phyloP scores from a whole-genome alignment of 2,888 invertebrate species.

The Pristionchus entomophagus region DNA sequence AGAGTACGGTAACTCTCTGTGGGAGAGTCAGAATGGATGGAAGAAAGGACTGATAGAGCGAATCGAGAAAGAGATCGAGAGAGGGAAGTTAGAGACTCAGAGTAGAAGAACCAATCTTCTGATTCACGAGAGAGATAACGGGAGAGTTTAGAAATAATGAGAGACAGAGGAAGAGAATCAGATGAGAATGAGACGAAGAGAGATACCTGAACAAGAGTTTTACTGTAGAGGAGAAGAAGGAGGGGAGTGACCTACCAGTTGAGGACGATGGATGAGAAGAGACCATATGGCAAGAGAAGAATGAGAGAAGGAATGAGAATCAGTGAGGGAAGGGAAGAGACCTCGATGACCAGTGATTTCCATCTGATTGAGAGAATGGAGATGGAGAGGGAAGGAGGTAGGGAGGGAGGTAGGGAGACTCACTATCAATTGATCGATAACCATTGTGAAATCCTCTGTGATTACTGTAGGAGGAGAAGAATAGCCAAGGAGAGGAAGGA shows the following conservation, averaged over 20 bases:
- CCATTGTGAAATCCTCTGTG: conserved; percentile 62
- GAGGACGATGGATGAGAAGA: conserved; percentile 65
- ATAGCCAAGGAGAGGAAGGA: conserved; percentile 71
- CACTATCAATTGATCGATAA: conserved; percentile 67
- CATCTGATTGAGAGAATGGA: background rate
- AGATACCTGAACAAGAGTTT: conserved; percentile 11
- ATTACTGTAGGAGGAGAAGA: conserved; percentile 61
- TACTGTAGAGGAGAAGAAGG: conserved; percentile 50
- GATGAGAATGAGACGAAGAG: conserved; percentile 66
- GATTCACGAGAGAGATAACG: conserved; percentile 61
- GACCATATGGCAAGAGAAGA: conserved; percentile 64
- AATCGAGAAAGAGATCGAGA: conserved; percentile 56
- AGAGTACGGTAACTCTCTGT: conserved; percentile 69
- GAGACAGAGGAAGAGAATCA: conserved; percentile 68
- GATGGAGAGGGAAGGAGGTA: background rate
- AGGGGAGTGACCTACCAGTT: conserved; percentile 54
- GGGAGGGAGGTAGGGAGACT: too few species aligned
- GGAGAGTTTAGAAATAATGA: conserved; percentile 67
- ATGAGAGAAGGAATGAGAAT: conserved; percentile 19
- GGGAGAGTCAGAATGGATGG: conserved; percentile 52
- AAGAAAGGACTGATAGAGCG: conserved; percentile 19
- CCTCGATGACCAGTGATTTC: conserved; percentile 10
- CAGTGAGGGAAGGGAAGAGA: conserved; percentile 30
- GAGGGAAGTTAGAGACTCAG: conserved; percentile 62
- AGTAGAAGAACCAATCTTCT: conserved; percentile 73